These are phyloP conservation scores for Vespertilio murinus DNA, from an alignment of 2,797 vertebrate species.

Conservation along the genomic window DNA sequence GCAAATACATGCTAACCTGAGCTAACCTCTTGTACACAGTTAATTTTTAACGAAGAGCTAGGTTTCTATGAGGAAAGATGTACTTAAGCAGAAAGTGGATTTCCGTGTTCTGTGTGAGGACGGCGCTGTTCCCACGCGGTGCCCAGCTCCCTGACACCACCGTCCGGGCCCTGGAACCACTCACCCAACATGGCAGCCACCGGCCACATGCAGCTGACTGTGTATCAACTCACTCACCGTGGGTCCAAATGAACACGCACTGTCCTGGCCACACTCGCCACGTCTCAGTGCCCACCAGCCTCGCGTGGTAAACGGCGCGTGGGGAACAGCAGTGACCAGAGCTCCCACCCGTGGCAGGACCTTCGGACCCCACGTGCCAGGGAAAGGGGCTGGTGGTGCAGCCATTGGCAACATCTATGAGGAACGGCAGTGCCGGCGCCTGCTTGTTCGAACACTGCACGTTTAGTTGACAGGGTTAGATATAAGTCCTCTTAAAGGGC, in stretches of 20 bases:
- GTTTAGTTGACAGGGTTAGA: not conserved
- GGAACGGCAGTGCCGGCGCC: not conserved
- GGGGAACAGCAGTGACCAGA: accelerated
- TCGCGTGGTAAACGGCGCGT: not conserved
- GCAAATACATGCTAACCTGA: not conserved
- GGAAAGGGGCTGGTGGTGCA: not conserved
- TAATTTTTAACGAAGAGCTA: conserved; percentile 11
- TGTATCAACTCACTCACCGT: not conserved
- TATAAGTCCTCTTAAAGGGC: not conserved
- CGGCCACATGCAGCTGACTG: not conserved
- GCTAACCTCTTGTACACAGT: not conserved
- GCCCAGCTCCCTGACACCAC: accelerated
- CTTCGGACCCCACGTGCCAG: not conserved
- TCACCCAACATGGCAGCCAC: not conserved
- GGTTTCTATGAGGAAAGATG: not conserved
- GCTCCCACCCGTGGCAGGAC: not conserved
- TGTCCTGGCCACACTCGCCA: not conserved
- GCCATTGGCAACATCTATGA: not conserved
- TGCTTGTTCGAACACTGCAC: not conserved
- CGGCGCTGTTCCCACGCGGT: not conserved
- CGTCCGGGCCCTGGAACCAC: no score
- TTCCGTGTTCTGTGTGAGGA: not conserved
- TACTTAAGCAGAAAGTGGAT: not conserved
- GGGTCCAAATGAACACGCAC: not conserved
- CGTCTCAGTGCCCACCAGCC: not conserved